phyloP scores from a whole-genome alignment of 2,113 vertebrate species.

The Amblyopsis rosae region DNA sequence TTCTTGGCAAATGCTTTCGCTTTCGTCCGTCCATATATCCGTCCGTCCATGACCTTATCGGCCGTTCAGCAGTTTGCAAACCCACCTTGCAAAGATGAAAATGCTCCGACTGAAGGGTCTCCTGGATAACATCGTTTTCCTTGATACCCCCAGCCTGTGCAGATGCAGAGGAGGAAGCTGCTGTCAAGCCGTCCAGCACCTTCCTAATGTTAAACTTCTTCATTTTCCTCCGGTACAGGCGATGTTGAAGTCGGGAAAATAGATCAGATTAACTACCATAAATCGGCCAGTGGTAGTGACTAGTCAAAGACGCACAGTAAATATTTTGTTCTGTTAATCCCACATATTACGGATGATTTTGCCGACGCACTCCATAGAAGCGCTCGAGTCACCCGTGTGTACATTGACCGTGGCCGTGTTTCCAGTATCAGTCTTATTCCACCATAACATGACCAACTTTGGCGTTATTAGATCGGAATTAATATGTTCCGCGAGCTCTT shows the following conservation, averaged over 20 bases:
- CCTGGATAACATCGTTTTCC: constrained; percentile 86
- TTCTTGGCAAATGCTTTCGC: no score
- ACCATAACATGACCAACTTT: constrained; percentile 50
- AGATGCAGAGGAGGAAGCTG: constrained; percentile 80
- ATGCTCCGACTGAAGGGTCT: constrained; percentile 95
- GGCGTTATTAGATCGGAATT: constrained; percentile 50
- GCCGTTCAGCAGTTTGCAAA: constrained; percentile 3
- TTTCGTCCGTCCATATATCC: no score
- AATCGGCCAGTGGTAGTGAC: constrained; percentile 47
- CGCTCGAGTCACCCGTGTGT: constrained; percentile 15
- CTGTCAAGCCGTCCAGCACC: constrained; percentile 96
- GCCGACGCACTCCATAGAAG: constrained; percentile 54
- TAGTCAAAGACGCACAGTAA: constrained; percentile 69
- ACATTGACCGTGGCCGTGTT: constrained; percentile 26
- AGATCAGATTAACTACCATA: constrained; percentile 50
- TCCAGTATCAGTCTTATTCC: constrained; percentile 39
- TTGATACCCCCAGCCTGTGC: constrained; percentile 72
- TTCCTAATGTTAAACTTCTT: constrained; percentile 99
- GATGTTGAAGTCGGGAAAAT: constrained; percentile 30
- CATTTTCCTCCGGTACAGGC: constrained; percentile 77
- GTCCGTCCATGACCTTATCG: no score
- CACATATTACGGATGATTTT: constrained; percentile 69
- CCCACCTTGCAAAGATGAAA: constrained; percentile 98
- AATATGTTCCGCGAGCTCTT: constrained; percentile 54
- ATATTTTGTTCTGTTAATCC: constrained; percentile 57